Percentiles rank a stretch among this genome's conserved stretches.
Conservation (phyloP, 1,140 invertebrate species). For the Euura lappo region DNA sequence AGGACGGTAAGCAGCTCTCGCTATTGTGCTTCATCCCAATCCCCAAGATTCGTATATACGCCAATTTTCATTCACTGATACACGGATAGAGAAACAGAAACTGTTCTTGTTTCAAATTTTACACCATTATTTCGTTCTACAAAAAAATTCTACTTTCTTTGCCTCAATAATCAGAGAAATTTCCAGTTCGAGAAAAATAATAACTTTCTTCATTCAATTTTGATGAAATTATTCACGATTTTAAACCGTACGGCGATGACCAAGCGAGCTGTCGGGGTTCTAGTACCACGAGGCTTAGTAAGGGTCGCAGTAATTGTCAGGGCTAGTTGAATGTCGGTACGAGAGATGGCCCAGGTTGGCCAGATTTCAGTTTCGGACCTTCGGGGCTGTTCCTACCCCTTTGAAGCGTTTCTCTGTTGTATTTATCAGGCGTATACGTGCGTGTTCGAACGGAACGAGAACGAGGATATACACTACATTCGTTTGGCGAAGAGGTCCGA, state of each 20-base stretch:
- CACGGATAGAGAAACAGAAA: too few relatives aligned
- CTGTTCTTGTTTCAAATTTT: too few relatives aligned
- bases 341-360: constrained; percentile 11
- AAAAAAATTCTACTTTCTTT: too few relatives aligned
- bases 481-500: not conserved
- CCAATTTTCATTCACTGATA: too few relatives aligned
- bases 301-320: not conserved
- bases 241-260: not conserved
- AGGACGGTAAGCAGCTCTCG: constrained; percentile 1
- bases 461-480: not conserved
- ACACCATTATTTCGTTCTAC: too few relatives aligned
- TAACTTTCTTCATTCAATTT: too few relatives aligned
- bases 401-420: not conserved
- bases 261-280: not conserved
- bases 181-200: too few relatives aligned
- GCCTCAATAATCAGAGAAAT: too few relatives aligned
- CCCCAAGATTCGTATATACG: too few relatives aligned
- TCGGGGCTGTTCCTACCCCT: not conserved
- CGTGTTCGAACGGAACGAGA: too few relatives aligned
- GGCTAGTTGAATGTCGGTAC: not conserved
- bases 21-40: not conserved
- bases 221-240: not conserved
- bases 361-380: not conserved
- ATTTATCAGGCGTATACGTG: not conserved
- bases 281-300: not conserved